Evolutionary conservation across 2,113 vertebrate genomes (phyloP).

Genomic region (Nesospiza acunhae): DNA sequence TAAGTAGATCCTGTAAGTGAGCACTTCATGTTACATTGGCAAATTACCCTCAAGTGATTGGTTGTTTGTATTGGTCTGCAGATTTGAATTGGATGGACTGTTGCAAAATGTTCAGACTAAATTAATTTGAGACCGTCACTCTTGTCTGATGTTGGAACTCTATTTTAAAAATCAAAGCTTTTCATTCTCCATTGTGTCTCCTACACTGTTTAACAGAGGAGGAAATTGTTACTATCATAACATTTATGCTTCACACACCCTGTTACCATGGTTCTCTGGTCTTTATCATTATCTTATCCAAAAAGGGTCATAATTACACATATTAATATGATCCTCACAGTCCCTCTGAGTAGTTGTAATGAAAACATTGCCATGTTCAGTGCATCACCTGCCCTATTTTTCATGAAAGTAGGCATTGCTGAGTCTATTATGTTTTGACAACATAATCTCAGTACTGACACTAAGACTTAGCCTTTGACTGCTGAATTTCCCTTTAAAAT

Average conservation of each 20-base stretch:
- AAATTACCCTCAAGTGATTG: not conserved
- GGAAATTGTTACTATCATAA: not conserved
- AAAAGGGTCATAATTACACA: not conserved
- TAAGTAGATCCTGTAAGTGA: not conserved
- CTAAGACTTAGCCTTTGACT: not conserved
- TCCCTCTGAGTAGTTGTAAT: not conserved
- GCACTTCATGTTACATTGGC: fast-evolving
- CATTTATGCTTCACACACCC: not conserved
- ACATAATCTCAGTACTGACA: not conserved
- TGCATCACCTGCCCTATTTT: not conserved
- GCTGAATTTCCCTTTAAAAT: not conserved
- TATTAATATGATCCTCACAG: not conserved
- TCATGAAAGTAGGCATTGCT: not conserved
- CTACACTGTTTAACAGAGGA: not conserved
- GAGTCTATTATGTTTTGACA: not conserved
- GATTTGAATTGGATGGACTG: not conserved
- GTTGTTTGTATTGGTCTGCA: not conserved
- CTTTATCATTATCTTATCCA: not conserved
- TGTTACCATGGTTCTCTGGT: not conserved
- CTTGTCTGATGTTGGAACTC: not conserved
- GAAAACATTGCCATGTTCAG: not conserved
- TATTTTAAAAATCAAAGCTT: not conserved
- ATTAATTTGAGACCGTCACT: not conserved
- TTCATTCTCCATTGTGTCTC: not conserved
- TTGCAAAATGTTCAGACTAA: not conserved